Evolutionary conservation across 1,140 invertebrate genomes (phyloP).

Genomic region (Notospermus geniculatus): DNA sequence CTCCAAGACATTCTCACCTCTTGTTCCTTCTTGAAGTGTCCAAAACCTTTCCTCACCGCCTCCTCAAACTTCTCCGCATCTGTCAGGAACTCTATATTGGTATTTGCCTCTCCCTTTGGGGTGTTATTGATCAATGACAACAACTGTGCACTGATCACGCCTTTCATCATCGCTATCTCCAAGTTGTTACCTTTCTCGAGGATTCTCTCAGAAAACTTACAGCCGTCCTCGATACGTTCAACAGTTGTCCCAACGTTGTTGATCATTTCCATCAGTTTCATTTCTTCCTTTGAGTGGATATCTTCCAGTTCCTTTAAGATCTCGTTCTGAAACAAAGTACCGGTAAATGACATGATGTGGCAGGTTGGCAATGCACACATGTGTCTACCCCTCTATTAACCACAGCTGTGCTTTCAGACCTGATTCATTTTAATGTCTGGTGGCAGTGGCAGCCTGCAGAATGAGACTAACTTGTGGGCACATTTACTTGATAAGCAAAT

Average conservation of each 20-base stretch:
- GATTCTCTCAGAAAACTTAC: slow-evolving; percentile 73
- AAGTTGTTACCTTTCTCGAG: slow-evolving; percentile 69
- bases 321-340: slow-evolving; percentile 60
- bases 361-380: no score
- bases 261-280: slow-evolving; percentile 83
- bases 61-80: slow-evolving; percentile 76
- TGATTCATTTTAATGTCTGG: no score
- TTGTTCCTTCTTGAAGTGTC: slow-evolving; percentile 40
- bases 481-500: no score
- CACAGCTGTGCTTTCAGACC: no score
- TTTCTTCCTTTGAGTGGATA: slow-evolving; percentile 78
- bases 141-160: slow-evolving; percentile 72
- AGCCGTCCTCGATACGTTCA: slow-evolving; percentile 80
- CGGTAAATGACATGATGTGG: no score
- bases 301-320: slow-evolving; percentile 73
- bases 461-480: no score
- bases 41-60: slow-evolving; percentile 59
- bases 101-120: slow-evolving; percentile 74
- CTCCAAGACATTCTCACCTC: slow-evolving; percentile 23
- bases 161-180: slow-evolving; percentile 78
- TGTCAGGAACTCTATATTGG: slow-evolving; percentile 78
- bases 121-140: slow-evolving; percentile 74
- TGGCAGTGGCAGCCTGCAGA: no score
- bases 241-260: slow-evolving; percentile 75
- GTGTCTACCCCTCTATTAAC: no score